A percentile compares a stretch with the other conserved stretches of the same genome.
phyloP scores from a whole-genome alignment of 2,888 invertebrate genomes.

The Argyresthia goedartella region DNA sequence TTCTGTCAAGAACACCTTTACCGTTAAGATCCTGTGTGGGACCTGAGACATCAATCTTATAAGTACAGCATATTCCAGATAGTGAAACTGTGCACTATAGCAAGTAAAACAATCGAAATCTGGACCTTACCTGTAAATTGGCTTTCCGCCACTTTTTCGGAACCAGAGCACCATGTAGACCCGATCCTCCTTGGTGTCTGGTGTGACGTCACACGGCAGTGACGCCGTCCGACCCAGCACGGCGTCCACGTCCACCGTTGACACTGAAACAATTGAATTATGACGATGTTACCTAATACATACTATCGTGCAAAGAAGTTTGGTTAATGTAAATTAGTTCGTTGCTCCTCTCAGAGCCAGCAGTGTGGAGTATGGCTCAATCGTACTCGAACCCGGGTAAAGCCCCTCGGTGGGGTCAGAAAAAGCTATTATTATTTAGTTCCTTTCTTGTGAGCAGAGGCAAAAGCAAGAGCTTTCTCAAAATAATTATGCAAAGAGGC shows the following conservation, averaged over 20 bases:
- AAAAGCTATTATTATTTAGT: too few species aligned
- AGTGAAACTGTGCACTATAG: neutral
- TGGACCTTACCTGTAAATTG: conserved; percentile 84
- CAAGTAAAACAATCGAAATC: neutral
- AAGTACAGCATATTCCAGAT: neutral
- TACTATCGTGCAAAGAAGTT: too few species aligned
- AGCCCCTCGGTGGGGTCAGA: too few species aligned
- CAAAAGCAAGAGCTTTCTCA: too few species aligned
- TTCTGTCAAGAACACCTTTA: too few species aligned
- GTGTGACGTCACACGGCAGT: conserved; percentile 91
- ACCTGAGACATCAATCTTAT: neutral
- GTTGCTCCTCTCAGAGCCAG: too few species aligned
- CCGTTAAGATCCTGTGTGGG: too few species aligned
- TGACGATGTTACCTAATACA: neutral
- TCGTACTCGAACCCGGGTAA: too few species aligned
- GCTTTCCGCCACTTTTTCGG: conserved; percentile 86
- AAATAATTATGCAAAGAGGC: too few species aligned
- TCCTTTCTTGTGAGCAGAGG: too few species aligned
- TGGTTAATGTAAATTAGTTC: too few species aligned
- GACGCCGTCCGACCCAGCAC: conserved; percentile 87
- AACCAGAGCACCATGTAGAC: conserved; percentile 96
- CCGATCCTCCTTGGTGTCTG: conserved; percentile 84
- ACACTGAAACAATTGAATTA: conserved; percentile 41
- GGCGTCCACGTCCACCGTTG: conserved; percentile 78
- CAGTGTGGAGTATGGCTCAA: too few species aligned